Evolutionary conservation across 2,797 vertebrate species (phyloP), one percentile per base, ranked within the genome.

Genomic region (Mionectes olivaceus): DNA sequence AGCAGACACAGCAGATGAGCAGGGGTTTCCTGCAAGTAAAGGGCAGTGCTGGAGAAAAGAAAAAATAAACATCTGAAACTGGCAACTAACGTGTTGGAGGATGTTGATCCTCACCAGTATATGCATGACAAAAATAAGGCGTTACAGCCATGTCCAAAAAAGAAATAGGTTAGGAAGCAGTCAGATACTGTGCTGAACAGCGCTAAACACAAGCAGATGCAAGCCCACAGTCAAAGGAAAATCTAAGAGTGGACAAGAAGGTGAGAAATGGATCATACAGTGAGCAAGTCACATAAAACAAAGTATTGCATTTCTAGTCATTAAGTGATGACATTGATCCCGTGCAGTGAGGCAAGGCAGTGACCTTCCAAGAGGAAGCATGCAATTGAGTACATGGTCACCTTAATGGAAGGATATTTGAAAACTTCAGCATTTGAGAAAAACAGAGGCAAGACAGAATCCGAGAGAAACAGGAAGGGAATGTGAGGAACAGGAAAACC

Each of bases 321-420:
- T 56, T 89, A 89, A 82, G 11, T 25, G 67, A 46, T 41, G 43
- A 27, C n/a, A 39, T 3, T n/a, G 63, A 81, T 39, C 53, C 59
- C 43, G 46, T 17, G 46, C 67, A 84, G 23, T 4, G 33, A 89
- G 35, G 81, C 4, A 2, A 2, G 68, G 74, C 41, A 90, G 60
- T 2, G 41, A 33, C 77, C 21, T 64, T 55, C 50, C 33, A 7
- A 49, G 27, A 68, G 24, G 13, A 94, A 71, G 39, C 14, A 53
- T 0, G 3, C 19, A 60, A 27, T 18, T 22, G 0, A 7, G 19
- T 30, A 41, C 1, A 0, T 2, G 3, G 41, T 57, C 50, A 78
- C 16, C n/a, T 37, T 19, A 57, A 75, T 4, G 13, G 55, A 53
- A 90, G 33, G 13, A 3, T 43, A 33, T 39, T 43, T 18, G 11